Evolutionary conservation across 37 sponge, comb jelly and placozoan species (phyloP).

Genomic region (Ianthella basta): DNA sequence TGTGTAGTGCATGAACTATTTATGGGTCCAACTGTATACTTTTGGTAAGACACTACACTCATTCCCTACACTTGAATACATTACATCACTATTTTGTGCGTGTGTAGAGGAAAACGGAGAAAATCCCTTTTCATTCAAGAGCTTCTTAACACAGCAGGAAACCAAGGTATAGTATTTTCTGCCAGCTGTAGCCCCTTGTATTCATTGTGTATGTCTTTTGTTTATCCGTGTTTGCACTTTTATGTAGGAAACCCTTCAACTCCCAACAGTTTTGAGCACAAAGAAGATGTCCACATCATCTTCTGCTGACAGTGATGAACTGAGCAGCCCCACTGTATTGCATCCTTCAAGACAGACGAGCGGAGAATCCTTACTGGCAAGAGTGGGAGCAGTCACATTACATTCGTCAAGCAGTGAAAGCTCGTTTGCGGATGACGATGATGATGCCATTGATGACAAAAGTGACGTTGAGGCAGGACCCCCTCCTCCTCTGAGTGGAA

Average conservation of each 20-base stretch:
- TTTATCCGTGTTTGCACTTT: background rate
- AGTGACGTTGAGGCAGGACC: background rate
- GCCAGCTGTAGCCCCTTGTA: background rate
- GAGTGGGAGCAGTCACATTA: too few relatives aligned
- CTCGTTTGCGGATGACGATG: background rate
- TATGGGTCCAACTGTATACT: background rate
- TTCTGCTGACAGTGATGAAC: background rate
- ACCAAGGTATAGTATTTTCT: background rate
- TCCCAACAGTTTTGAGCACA: too few relatives aligned
- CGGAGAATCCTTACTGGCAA: too few relatives aligned
- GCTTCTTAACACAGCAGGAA: constrained; percentile 62
- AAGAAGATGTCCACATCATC: too few relatives aligned
- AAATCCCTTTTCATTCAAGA: constrained; percentile 79
- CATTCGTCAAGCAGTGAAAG: background rate
- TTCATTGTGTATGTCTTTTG: background rate
- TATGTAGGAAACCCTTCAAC: too few relatives aligned
- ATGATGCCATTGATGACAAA: background rate
- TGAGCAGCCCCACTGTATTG: too few relatives aligned
- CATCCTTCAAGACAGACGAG: too few relatives aligned
- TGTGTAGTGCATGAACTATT: too few relatives aligned
- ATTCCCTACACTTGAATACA: background rate
- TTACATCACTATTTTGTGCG: background rate
- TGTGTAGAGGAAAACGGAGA: constrained; percentile 4
- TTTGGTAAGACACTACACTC: background rate
- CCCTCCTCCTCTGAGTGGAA: too few relatives aligned